phyloP scores from a whole-genome alignment of 2,113 vertebrate genomes.

The Larimichthys polyactis region DNA sequence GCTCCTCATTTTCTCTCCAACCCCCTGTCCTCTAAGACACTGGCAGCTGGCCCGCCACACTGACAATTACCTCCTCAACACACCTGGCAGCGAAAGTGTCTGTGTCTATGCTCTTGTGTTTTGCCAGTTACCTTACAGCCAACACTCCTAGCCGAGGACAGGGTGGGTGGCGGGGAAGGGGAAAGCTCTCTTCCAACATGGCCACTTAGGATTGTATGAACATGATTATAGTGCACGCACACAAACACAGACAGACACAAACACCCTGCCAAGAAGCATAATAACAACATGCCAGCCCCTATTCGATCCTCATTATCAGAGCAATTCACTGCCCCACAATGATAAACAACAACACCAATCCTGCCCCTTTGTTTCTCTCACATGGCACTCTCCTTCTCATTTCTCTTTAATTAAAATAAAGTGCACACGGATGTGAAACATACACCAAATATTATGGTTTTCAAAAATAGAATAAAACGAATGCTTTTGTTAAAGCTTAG shows the following conservation, averaged over 20 bases:
- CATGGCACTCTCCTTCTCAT: slow-evolving; percentile 11
- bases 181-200: slow-evolving; percentile 47
- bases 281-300: slow-evolving; percentile 53
- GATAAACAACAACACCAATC: slow-evolving; percentile 56
- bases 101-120: slow-evolving; percentile 39
- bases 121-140: slow-evolving; percentile 58
- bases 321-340: slow-evolving; percentile 19
- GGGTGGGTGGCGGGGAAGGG: slow-evolving; percentile 1
- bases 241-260: slow-evolving; percentile 42
- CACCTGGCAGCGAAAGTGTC: slow-evolving; percentile 64
- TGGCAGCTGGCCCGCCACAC: slow-evolving; percentile 41
- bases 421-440: slow-evolving; percentile 4
- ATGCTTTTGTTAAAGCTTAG: not conserved
- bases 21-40: slow-evolving; percentile 32
- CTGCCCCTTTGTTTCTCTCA: slow-evolving; percentile 24
- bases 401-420: slow-evolving; percentile 47
- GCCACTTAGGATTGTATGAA: slow-evolving; percentile 50
- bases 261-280: slow-evolving; percentile 56
- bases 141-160: slow-evolving; percentile 36
- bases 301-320: slow-evolving; percentile 67
- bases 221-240: slow-evolving; percentile 46
- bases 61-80: slow-evolving; percentile 68
- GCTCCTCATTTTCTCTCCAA: slow-evolving; percentile 61
- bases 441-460: not conserved
- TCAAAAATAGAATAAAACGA: not conserved